These are phyloP conservation scores for Catonia carolina DNA, from an alignment of 2,888 invertebrate genomes.

Conservation along the genomic window DNA sequence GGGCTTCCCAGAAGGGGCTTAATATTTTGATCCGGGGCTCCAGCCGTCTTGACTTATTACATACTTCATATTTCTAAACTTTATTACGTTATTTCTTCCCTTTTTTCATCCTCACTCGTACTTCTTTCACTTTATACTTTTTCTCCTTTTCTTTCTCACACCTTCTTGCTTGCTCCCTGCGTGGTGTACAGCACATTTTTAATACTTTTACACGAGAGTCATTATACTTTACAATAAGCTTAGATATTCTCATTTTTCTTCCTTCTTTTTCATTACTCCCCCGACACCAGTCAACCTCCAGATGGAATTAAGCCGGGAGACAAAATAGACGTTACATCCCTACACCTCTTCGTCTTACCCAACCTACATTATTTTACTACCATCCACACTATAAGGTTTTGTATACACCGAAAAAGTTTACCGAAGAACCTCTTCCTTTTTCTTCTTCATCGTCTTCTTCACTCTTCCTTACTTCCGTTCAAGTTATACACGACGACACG, in stretches of 20 bases:
- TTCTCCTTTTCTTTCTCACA: neutral
- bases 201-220: slow-evolving; percentile 29
- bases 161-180: slow-evolving; percentile 9
- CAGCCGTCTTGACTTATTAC: slow-evolving; percentile 22
- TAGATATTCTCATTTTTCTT: slow-evolving; percentile 29
- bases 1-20: neutral
- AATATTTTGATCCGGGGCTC: slow-evolving; percentile 25
- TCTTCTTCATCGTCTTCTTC: neutral
- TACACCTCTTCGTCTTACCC: slow-evolving; percentile 10
- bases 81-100: slow-evolving; percentile 7
- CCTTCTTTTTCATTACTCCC: slow-evolving; percentile 29
- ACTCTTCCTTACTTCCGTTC: neutral
- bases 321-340: slow-evolving; percentile 22
- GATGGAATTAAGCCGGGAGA: slow-evolving; percentile 14
- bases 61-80: slow-evolving; percentile 21
- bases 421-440: neutral
- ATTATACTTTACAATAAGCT: slow-evolving; percentile 31
- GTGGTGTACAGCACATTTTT: slow-evolving; percentile 22
- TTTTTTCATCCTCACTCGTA: neutral
- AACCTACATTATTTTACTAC: slow-evolving; percentile 19
- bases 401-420: slow-evolving; percentile 24
- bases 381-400: slow-evolving; percentile 13
- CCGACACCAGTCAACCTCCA: neutral
- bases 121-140: slow-evolving; percentile 7
- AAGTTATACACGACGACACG: no score